Evolutionary conservation across 2,113 vertebrate species (phyloP).

Genomic region (Formicarius rufipectus): DNA sequence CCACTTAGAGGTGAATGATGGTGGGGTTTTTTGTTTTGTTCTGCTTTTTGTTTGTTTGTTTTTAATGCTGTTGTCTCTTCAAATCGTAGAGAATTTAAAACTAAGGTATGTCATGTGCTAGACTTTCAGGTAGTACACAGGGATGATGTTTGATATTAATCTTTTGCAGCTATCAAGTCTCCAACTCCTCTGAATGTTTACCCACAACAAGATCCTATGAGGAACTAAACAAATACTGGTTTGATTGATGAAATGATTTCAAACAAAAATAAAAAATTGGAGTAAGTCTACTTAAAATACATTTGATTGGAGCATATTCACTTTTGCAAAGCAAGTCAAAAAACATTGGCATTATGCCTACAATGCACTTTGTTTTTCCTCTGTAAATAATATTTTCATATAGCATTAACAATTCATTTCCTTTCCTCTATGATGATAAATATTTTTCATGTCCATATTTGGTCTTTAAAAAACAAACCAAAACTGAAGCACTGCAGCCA

Average conservation of each 20-base stretch:
- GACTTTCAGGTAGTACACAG: neutral
- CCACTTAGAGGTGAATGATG: neutral
- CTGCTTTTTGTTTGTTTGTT: neutral
- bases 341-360: neutral
- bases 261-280: neutral
- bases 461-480: neutral
- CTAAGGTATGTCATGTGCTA: neutral
- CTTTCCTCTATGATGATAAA: neutral
- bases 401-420: neutral
- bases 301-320: neutral
- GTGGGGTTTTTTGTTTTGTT: neutral
- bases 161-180: neutral
- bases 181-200: neutral
- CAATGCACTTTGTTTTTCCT: neutral
- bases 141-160: neutral
- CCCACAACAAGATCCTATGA: neutral
- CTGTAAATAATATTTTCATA: neutral
- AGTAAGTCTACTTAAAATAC: neutral
- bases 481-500: neutral
- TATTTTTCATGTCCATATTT: neutral
- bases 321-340: neutral
- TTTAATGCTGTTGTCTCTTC: neutral
- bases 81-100: neutral
- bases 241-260: neutral
- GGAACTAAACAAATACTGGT: neutral